A percentile compares a stretch with the other conserved stretches of the same genome.
Conservation (phyloP, 2,797 vertebrate genomes). For the Fratercula arctica region DNA sequence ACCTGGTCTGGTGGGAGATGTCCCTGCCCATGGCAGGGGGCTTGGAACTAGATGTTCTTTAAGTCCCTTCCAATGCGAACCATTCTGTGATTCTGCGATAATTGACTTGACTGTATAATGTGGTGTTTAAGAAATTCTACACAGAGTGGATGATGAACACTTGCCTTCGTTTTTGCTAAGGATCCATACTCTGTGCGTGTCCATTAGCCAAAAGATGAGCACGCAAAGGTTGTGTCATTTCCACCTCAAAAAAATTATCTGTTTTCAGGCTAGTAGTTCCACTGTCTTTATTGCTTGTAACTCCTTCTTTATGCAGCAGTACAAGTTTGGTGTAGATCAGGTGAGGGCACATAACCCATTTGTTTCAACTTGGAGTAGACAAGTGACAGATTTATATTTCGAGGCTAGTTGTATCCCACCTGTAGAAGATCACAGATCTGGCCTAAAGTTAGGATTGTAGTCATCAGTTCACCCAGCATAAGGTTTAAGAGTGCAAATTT, state of each 20-base stretch:
- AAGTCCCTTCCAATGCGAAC: no score
- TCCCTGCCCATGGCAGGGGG: no score
- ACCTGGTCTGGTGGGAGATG: no score
- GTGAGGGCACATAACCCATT: neutral
- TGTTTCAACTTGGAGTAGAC: neutral
- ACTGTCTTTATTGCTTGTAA: neutral
- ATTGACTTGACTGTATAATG: neutral
- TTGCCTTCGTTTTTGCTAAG: neutral
- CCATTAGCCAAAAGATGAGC: neutral
- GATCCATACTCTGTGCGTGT: neutral
- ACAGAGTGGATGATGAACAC: neutral
- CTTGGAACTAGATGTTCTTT: no score
- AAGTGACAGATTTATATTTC: neutral
- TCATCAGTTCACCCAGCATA: neutral
- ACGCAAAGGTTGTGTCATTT: neutral
- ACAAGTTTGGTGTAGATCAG: fast-evolving
- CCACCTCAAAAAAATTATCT: neutral
- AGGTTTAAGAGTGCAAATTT: neutral
- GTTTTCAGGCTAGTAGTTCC: neutral
- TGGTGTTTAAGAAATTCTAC: neutral
- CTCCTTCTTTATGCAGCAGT: neutral
- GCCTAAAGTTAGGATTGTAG: neutral
- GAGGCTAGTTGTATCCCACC: neutral
- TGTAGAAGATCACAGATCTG: neutral
- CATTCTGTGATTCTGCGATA: no score